Evolutionary conservation across 1,140 invertebrate species (phyloP).

Genomic region (Melipona quadrifasciata): DNA sequence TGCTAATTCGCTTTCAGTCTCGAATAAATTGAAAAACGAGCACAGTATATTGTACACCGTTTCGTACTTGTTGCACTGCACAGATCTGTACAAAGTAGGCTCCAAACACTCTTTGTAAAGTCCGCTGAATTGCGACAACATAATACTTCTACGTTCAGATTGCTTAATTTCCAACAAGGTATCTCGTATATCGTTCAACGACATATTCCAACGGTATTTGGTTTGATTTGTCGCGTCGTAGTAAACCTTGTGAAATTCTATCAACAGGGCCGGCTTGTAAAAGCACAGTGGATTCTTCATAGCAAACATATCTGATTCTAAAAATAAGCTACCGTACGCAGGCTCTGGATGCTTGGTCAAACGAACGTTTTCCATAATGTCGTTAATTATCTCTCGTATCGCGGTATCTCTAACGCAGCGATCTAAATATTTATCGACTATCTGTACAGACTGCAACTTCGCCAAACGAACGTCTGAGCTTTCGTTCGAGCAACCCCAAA

Average conservation of each 20-base stretch:
- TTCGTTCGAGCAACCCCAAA: conserved; percentile 54
- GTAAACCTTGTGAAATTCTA: conserved; percentile 68
- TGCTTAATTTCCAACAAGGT: conserved; percentile 60
- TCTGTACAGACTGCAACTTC: background rate
- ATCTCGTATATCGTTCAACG: conserved; percentile 63
- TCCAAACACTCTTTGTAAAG: conserved; percentile 56
- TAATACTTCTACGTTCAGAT: conserved; percentile 3
- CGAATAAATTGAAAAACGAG: conserved; percentile 64
- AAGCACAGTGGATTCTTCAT: conserved; percentile 65
- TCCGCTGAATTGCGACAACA: conserved; percentile 50
- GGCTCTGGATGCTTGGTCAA: background rate
- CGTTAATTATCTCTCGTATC: conserved; percentile 57
- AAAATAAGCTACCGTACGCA: conserved; percentile 50
- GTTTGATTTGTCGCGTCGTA: conserved; percentile 6
- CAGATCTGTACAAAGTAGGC: conserved; percentile 11
- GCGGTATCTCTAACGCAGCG: conserved; percentile 33
- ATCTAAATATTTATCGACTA: conserved; percentile 56
- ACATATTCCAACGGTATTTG: conserved; percentile 65
- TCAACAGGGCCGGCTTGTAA: conserved; percentile 62
- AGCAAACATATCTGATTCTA: conserved; percentile 63
- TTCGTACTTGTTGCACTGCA: conserved; percentile 21
- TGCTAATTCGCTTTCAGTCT: conserved; percentile 56
- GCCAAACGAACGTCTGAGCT: background rate
- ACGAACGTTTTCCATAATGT: conserved; percentile 41
- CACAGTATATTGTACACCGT: conserved; percentile 58